phyloP scores from a whole-genome alignment of 2,888 invertebrate genomes.

The Enoplolaimus lenunculus region DNA sequence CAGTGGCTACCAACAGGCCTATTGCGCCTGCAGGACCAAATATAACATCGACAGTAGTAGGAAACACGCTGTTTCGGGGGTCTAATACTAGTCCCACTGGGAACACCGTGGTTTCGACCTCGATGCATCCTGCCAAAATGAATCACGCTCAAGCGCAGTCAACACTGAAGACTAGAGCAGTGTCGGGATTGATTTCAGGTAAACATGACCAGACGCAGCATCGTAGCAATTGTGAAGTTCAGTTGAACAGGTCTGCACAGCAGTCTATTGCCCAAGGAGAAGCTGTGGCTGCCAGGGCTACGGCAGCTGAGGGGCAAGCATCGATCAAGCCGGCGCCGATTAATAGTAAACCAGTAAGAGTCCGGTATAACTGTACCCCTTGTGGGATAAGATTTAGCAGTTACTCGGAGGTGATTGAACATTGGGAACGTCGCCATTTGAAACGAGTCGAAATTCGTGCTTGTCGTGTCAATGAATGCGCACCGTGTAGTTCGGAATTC shows the following conservation, averaged over 20 bases:
- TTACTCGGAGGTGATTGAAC: slow-evolving; percentile 20
- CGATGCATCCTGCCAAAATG: slow-evolving; percentile 15
- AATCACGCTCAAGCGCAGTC: no score
- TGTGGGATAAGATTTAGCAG: slow-evolving; percentile 15
- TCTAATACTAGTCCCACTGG: background rate
- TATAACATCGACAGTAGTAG: background rate
- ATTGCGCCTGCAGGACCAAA: background rate
- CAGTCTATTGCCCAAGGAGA: background rate
- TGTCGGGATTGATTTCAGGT: background rate
- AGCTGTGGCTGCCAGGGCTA: background rate
- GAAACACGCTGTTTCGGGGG: background rate
- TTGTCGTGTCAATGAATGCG: slow-evolving; percentile 19
- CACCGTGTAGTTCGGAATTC: no score
- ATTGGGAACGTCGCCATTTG: slow-evolving; percentile 23
- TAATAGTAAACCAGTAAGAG: background rate
- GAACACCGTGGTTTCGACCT: background rate
- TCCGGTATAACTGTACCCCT: slow-evolving; percentile 24
- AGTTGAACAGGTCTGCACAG: no score
- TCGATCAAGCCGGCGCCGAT: background rate
- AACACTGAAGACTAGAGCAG: slow-evolving; percentile 10
- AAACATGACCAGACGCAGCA: background rate
- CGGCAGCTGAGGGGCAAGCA: background rate
- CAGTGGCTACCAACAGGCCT: background rate
- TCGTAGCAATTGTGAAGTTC: no score
- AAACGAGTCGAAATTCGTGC: slow-evolving; percentile 9